phyloP scores from a whole-genome alignment of 1,140 invertebrate genomes.

The Cydia strobilella region DNA sequence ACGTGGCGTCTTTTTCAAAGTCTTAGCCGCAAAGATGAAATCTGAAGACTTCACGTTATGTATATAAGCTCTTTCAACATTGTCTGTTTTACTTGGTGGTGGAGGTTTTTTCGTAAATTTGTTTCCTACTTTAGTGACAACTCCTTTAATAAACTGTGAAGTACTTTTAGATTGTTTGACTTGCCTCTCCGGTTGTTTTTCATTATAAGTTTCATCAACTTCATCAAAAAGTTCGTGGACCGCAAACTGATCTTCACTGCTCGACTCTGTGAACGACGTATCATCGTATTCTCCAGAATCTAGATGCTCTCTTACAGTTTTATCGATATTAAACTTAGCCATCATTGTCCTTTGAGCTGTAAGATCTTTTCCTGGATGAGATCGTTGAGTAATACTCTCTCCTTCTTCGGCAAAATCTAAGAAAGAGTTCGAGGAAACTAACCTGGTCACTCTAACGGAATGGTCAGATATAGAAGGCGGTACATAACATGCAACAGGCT shows the following conservation, averaged over 20 bases:
- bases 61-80: conserved; percentile 48
- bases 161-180: conserved; percentile 46
- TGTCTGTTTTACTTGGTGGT: conserved; percentile 14
- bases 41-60: conserved; percentile 59
- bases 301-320: conserved; percentile 66
- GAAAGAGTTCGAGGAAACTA: conserved; percentile 66
- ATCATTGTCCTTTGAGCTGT: conserved; percentile 72
- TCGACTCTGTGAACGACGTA: conserved; percentile 69
- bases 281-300: conserved; percentile 69
- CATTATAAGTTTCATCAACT: conserved; percentile 34
- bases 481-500: conserved; percentile 65
- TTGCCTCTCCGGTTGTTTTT: conserved; percentile 15
- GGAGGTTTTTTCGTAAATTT: conserved; percentile 43
- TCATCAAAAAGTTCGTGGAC: conserved; percentile 50
- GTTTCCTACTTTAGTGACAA: conserved; percentile 45
- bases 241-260: conserved; percentile 65
- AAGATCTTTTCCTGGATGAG: conserved; percentile 58
- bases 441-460: conserved; percentile 58
- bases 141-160: conserved; percentile 48
- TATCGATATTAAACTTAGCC: conserved; percentile 73
- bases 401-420: conserved; percentile 64
- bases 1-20: conserved; percentile 45
- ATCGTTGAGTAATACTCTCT: conserved; percentile 58
- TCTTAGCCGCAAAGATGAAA: conserved; percentile 51
- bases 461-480: conserved; percentile 65